Evolutionary conservation across 2,113 vertebrate genomes (phyloP).

Genomic region (Cynoglossus semilaevis): DNA sequence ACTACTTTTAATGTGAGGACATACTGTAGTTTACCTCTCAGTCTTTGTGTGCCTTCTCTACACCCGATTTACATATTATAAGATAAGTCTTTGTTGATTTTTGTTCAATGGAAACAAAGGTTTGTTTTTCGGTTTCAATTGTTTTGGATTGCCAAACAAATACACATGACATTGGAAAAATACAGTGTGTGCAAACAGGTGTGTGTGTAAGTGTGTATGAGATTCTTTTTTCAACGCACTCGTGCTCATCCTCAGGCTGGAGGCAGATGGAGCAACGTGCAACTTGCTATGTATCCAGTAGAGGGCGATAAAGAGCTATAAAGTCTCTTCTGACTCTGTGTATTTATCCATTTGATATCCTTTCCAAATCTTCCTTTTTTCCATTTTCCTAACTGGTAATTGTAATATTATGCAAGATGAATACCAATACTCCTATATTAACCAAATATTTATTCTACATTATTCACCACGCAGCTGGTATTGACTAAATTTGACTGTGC

Average conservation of each 20-base stretch:
- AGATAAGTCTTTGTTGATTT: too few relatives aligned
- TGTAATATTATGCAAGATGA: too few relatives aligned
- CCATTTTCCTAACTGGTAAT: not conserved
- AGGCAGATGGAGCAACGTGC: too few relatives aligned
- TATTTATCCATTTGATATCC: too few relatives aligned
- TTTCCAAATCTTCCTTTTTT: not conserved
- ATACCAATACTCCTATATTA: too few relatives aligned
- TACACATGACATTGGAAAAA: constrained; percentile 27
- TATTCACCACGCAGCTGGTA: too few relatives aligned
- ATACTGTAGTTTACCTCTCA: constrained; percentile 15
- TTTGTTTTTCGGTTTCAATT: constrained; percentile 34
- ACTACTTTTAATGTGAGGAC: constrained; percentile 4
- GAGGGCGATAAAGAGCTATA: constrained; percentile 55
- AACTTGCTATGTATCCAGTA: constrained; percentile 34
- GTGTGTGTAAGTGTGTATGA: constrained; percentile 5
- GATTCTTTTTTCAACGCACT: not conserved
- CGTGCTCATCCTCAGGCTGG: not conserved
- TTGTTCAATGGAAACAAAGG: constrained; percentile 25
- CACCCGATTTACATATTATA: constrained; percentile 27
- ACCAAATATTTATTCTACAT: too few relatives aligned
- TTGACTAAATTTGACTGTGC: too few relatives aligned
- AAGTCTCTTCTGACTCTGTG: not conserved
- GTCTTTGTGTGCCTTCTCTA: constrained; percentile 54
- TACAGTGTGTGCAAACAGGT: not conserved
- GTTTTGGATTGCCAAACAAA: constrained; percentile 46